Conservation (phyloP, 2,797 vertebrate species). For the Danio tinwini region DNA sequence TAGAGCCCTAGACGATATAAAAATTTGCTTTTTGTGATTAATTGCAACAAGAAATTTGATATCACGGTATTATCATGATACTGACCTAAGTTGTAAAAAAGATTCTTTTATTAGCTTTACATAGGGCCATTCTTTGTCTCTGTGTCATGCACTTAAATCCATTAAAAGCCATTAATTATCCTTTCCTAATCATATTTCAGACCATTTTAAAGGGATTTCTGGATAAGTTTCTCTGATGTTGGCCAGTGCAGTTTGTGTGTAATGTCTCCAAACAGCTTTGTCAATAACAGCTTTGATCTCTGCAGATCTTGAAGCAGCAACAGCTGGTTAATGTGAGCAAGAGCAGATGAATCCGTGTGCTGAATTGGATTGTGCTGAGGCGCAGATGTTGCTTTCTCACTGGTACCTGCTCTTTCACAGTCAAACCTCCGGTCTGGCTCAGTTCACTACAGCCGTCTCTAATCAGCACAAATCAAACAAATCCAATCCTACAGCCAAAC, state of each 20-base stretch:
- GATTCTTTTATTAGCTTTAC: too few relatives aligned
- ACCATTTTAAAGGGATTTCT: neutral
- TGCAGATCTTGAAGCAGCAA: constrained; percentile 49
- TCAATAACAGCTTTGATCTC: constrained; percentile 52
- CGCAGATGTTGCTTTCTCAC: constrained; percentile 53
- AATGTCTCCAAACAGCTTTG: constrained; percentile 29
- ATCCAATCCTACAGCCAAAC: constrained; percentile 26
- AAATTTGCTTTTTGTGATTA: too few relatives aligned
- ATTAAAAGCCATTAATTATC: too few relatives aligned
- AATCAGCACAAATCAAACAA: constrained; percentile 32
- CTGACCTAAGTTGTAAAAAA: too few relatives aligned
- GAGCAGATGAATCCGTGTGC: constrained; percentile 51
- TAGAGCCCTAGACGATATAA: too few relatives aligned
- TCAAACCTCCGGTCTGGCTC: constrained; percentile 35
- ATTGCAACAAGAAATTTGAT: too few relatives aligned
- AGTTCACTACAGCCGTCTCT: constrained; percentile 25
- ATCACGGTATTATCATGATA: too few relatives aligned
- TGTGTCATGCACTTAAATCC: too few relatives aligned
- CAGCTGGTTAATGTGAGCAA: constrained; percentile 60
- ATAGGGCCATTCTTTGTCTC: too few relatives aligned
- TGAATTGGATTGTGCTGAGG: constrained; percentile 55
- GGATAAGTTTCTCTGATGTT: constrained; percentile 17
- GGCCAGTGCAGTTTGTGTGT: neutral
- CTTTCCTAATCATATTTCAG: too few relatives aligned
- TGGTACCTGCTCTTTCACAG: constrained; percentile 41